These are phyloP conservation scores for Halcyon chelicuti DNA, from an alignment of 2,797 vertebrate genomes.

Conservation along the genomic window DNA sequence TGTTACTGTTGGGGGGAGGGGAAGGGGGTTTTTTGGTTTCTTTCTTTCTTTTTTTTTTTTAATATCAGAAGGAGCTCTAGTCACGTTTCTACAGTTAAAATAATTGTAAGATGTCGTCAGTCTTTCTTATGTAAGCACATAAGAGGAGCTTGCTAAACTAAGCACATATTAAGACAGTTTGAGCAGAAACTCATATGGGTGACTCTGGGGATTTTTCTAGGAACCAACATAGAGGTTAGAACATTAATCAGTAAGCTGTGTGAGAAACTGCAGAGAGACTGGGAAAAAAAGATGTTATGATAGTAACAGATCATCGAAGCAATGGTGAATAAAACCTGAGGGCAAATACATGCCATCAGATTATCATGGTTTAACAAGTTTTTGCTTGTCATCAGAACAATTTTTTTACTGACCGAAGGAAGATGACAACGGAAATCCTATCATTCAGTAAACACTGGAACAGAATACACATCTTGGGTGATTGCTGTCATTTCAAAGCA, in stretches of 20 bases:
- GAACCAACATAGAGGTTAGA: background rate
- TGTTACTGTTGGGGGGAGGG: background rate
- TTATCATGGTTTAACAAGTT: background rate
- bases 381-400: background rate
- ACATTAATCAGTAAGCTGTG: background rate
- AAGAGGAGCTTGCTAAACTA: background rate
- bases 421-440: background rate
- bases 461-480: background rate
- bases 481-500: background rate
- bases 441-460: background rate
- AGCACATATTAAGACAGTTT: background rate
- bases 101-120: background rate
- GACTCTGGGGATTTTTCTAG: background rate
- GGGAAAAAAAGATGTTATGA: background rate
- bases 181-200: background rate
- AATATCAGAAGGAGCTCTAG: background rate
- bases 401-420: background rate
- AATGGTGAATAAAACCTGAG: background rate
- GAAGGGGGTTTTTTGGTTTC: rapidly evolving
- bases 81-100: background rate
- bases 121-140: background rate
- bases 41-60: background rate
- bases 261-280: background rate
- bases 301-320: background rate
- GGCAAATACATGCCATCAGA: background rate